These are phyloP conservation scores for Hemiscyllium ocellatum DNA, from an alignment of 2,113 vertebrate species.

Conservation along the genomic window DNA sequence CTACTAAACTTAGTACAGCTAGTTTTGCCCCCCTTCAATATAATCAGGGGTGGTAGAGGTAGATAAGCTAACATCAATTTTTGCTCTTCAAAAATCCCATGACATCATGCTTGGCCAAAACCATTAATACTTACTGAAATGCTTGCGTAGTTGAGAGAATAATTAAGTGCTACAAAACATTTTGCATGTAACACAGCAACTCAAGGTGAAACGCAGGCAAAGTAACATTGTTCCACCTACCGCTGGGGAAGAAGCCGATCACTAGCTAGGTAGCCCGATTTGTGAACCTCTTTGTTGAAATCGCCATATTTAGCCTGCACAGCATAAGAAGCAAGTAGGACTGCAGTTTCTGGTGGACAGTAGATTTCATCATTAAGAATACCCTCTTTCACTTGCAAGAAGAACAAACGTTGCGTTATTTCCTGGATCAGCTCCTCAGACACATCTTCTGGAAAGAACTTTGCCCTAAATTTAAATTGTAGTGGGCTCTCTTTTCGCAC, in stretches of 20 bases:
- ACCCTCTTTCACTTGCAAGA: slow-evolving; percentile 95
- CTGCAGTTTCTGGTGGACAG: slow-evolving; percentile 95
- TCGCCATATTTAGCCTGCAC: slow-evolving; percentile 94
- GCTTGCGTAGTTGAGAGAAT: background rate
- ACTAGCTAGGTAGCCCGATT: slow-evolving; percentile 82
- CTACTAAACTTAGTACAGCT: too few species aligned
- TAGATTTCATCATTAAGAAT: slow-evolving; percentile 97
- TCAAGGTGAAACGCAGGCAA: background rate
- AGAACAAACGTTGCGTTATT: slow-evolving; percentile 95
- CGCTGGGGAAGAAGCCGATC: slow-evolving; percentile 91
- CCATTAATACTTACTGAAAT: background rate
- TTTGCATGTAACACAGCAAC: background rate
- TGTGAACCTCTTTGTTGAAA: slow-evolving; percentile 83
- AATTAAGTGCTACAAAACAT: background rate
- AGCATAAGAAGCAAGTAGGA: slow-evolving; percentile 86
- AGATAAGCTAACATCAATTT: too few species aligned
- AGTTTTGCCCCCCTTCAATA: too few species aligned
- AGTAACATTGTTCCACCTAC: slow-evolving; percentile 55
- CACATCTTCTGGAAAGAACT: slow-evolving; percentile 96
- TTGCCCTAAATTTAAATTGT: slow-evolving; percentile 92
- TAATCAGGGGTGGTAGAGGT: too few species aligned
- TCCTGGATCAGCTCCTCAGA: slow-evolving; percentile 97
- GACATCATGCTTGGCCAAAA: background rate
- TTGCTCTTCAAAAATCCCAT: background rate
- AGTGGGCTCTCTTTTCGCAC: slow-evolving; percentile 95